phyloP scores from a whole-genome alignment of 2,113 vertebrate species.

The Lynx canadensis region DNA sequence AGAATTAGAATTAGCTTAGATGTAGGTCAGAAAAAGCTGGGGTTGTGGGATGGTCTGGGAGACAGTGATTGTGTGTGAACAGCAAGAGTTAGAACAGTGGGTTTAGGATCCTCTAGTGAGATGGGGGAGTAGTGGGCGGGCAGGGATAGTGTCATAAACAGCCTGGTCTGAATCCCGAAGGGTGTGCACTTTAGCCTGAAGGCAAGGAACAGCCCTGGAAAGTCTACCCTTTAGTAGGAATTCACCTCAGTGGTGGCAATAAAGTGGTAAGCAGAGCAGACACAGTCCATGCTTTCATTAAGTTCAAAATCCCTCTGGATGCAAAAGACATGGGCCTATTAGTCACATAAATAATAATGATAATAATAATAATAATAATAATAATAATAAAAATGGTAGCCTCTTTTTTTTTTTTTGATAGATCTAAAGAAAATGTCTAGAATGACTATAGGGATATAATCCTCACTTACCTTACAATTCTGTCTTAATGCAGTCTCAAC shows the following conservation, averaged over 20 bases:
- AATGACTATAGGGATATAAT: neutral
- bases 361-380: neutral
- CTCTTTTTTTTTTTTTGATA: neutral
- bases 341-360: neutral
- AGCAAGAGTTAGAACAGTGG: neutral
- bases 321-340: neutral
- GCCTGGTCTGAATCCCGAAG: neutral
- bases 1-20: neutral
- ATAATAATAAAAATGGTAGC: neutral
- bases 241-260: neutral
- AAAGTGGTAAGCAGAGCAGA: neutral
- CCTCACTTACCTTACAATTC: neutral
- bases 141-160: neutral
- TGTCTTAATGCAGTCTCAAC: neutral
- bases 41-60: neutral
- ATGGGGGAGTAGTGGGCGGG: neutral
- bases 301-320: neutral
- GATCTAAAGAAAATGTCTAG: neutral
- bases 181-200: neutral
- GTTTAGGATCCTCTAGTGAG: neutral
- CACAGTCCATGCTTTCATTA: neutral
- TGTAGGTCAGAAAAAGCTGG: neutral
- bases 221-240: neutral
- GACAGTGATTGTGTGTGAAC: neutral
- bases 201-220: neutral